Evolutionary conservation across 2,113 vertebrate genomes (phyloP).

Genomic region (Callospermophilus lateralis): DNA sequence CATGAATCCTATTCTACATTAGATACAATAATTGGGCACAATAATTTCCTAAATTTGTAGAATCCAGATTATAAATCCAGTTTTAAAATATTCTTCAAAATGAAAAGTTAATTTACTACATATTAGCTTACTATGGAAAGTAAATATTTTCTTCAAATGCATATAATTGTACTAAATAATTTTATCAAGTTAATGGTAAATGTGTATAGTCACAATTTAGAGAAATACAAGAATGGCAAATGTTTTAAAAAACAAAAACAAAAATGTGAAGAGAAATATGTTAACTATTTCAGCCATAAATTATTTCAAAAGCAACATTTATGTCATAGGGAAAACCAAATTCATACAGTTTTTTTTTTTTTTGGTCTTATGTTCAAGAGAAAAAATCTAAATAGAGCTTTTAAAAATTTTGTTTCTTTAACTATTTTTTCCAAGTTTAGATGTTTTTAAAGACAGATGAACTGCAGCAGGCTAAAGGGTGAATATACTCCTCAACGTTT

Average conservation of each 20-base stretch:
- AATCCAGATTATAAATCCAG: background rate
- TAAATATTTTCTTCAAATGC: conserved; percentile 31
- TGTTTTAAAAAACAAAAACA: conserved; percentile 61
- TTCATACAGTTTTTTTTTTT: background rate
- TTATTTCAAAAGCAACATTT: conserved; percentile 41
- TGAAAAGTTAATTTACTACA: conserved; percentile 1
- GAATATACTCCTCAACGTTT: background rate
- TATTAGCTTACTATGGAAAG: background rate
- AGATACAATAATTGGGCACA: background rate
- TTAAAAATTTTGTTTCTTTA: background rate
- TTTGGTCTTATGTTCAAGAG: background rate
- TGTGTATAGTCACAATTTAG: conserved; percentile 2
- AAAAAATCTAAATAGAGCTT: background rate
- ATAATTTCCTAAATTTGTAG: background rate
- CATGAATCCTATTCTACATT: background rate
- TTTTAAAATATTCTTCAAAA: conserved; percentile 42
- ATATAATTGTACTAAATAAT: background rate
- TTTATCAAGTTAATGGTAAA: conserved; percentile 20
- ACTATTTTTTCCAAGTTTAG: background rate
- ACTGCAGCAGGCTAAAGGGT: background rate
- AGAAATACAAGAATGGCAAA: conserved; percentile 60
- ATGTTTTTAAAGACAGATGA: background rate
- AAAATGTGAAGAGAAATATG: conserved; percentile 31
- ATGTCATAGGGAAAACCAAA: conserved; percentile 11
- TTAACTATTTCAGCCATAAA: conserved; percentile 17